Base-by-base conservation (phyloP, 2,113 vertebrate species). In the Micromys minutus region DNA sequence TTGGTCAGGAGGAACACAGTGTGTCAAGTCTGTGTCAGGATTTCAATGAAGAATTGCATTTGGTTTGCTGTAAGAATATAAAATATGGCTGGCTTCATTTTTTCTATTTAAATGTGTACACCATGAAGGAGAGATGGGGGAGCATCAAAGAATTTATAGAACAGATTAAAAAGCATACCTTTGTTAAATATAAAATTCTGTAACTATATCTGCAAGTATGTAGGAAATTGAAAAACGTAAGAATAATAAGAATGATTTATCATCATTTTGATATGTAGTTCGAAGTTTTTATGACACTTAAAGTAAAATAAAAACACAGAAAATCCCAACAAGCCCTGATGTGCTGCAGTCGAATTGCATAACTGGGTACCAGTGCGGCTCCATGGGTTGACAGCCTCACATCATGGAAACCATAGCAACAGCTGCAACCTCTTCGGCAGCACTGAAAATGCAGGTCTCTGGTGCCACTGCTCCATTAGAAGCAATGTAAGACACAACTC, bases 401-500 rank as follows among this genome's bases (percentile, higher is more conserved):
- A 74, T 90, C 81, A 34, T n/a, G 67, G 95, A 95, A 97, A 97
- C 96, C 95, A 97, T 97, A 91, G 95, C 84, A 96, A 97, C 93
- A 87, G 93, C 61, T 91, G 84, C 42, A 79, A 11, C 50, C 74
- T 90, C 72, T 57, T 74, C 26, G 74, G 19, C 87, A 65, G 83
- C 39, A 76, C 11, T 91, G 94, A 91, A 95, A 96, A 91, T 90
- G 24, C 84, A 94, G 74, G 61, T 93, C 76, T 61, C n/a, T 90
- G 36, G 90, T 96, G 74, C 47, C 55, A 90, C 39, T 45, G 36
- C 57, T 95, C 85, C 76, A 93, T 81, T 97, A 61, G 55, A 94
- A 80, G n/a, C 84, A 85, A 85, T 89, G 24, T 77, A 94, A 87
- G 83, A 93, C 61, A 91, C 2, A 42, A 83, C 55, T 97, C 79